A percentile compares a stretch with the other conserved stretches of the same genome.
Evolutionary conservation across 1,140 invertebrate genomes (phyloP).

Genomic region (Pteromalus puparum): DNA sequence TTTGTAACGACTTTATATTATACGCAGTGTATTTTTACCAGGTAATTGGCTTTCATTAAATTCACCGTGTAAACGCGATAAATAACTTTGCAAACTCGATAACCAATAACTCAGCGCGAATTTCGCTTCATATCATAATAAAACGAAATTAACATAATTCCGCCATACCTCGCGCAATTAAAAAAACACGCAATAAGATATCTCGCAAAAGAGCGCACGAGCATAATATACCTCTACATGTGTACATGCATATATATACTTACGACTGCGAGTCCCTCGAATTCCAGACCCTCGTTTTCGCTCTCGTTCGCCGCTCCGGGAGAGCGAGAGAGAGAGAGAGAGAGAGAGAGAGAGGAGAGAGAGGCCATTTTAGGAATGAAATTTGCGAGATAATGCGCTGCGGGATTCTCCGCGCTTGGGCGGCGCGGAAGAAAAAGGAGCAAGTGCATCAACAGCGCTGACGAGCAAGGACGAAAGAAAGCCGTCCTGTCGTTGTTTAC

Average conservation of each 20-base stretch:
- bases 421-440: slow-evolving; percentile 36
- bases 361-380: slow-evolving; percentile 63
- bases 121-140: not conserved
- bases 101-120: not conserved
- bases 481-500: not conserved
- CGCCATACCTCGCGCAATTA: not conserved
- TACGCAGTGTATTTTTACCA: too few relatives aligned
- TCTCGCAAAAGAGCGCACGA: too few relatives aligned
- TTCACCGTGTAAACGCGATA: too few relatives aligned
- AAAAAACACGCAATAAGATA: not conserved
- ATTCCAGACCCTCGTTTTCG: slow-evolving; percentile 40
- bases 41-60: too few relatives aligned
- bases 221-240: not conserved
- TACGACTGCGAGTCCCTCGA: not conserved
- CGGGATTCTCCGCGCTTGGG: not conserved
- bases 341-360: too few relatives aligned
- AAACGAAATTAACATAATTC: not conserved
- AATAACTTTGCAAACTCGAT: not conserved
- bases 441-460: slow-evolving; percentile 11
- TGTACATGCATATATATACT: not conserved
- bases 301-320: slow-evolving; percentile 28
- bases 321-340: too few relatives aligned
- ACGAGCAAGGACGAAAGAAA: slow-evolving; percentile 26
- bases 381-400: slow-evolving; percentile 58
- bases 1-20: too few relatives aligned